Conservation (phyloP, 2,113 vertebrate genomes). For the Thinocorus orbignyianus region DNA sequence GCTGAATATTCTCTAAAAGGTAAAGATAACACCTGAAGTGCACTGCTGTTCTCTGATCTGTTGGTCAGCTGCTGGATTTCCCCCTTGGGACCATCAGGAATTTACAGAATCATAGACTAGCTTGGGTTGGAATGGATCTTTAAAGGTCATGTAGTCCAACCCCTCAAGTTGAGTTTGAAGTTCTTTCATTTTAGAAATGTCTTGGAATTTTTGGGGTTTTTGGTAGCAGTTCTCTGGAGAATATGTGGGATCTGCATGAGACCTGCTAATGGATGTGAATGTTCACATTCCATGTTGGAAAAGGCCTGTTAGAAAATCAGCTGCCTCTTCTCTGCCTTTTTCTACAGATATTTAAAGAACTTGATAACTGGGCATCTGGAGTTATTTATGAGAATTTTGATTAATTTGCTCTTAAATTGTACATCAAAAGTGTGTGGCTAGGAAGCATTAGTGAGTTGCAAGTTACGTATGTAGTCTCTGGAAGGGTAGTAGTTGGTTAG, state of each 20-base stretch:
- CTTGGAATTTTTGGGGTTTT: no score
- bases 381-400: background rate
- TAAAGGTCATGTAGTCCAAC: background rate
- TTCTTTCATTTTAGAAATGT: background rate
- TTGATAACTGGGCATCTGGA: background rate
- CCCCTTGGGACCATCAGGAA: background rate
- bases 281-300: background rate
- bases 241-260: background rate
- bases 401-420: background rate
- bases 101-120: background rate
- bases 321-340: background rate
- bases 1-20: background rate
- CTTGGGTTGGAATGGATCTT: background rate
- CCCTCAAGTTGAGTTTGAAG: background rate
- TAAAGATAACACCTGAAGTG: background rate
- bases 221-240: background rate
- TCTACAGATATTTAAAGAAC: background rate
- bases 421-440: background rate
- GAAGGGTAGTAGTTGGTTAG: background rate
- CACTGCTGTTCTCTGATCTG: background rate
- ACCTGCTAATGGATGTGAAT: background rate
- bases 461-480: accelerated
- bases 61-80: background rate
- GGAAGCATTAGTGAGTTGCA: background rate
- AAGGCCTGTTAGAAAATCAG: background rate